Evolutionary conservation across 2,113 vertebrate species (phyloP), one percentile per base, ranked within the genome.

Genomic region (Lagenorhynchus albirostris): DNA sequence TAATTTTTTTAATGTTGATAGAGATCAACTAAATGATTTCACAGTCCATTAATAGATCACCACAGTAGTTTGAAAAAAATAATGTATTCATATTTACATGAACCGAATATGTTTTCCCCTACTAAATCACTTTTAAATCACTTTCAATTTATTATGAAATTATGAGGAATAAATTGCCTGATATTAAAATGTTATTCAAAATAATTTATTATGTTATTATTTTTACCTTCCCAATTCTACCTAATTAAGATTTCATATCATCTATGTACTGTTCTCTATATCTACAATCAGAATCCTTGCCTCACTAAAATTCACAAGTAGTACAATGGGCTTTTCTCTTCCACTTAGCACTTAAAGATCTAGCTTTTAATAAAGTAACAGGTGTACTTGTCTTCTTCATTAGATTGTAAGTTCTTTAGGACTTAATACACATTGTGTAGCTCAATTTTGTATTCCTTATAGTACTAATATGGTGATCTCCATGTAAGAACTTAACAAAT

Each of bases 91-190:
- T 8, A 93, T 81, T 89, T 50, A 94, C 29, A 55, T 88, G 25
- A 95, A 91, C 18, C 4, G 58, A 84, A 85, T 74, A 88, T 79
- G 25, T 60, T 84, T 94, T 91, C 15, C 31, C 29, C 38, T 89
- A 65, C 44, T 74, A 95, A 84, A 70, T 95, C 38, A 67, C 29
- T 60, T 93, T 83, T 79, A 96, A 95, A 89, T 86, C 70, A 74
- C 8, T 79, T 91, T 70, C 20, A 93, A 79, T 41, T 67, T 91
- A 76, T 96, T 89, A 91, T 70, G 11, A 88, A 44, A 92, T 85
- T 77, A 95, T 86, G 33, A 95, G 14, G 20, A 79, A 93, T 85
- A 89, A 74, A 76, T 71, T 80, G 6, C 15, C 92, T 86, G 21
- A 77, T 74, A 71, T 47, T 84, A 94, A 85, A 90, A 44, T 65